Evolutionary conservation across 2,797 vertebrate genomes (phyloP), one percentile per base, ranked within the genome.

Genomic region (Mallotus villosus): DNA sequence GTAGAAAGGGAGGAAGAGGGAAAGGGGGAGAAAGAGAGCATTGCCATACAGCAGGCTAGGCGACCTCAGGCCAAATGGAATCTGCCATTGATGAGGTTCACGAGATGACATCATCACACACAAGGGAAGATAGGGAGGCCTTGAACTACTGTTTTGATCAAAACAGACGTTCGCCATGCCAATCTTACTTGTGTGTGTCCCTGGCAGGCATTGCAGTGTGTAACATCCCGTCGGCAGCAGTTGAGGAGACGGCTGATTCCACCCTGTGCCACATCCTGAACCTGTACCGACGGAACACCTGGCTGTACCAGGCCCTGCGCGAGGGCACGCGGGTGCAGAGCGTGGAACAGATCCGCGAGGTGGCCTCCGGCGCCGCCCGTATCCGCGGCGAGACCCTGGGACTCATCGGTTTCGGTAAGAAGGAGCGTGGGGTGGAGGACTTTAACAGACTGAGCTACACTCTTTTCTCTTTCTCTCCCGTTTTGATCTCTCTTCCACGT

Each of bases 211-310:
- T 98, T 2, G 97, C 97, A 0, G 96, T 98, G 79, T 98, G 97
- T 85, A 99, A 98, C 92, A 98, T 98, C 81, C 97, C 97, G 0
- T 96, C 97, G 0, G 97, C 97, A 0, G 96, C 96, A 0, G 96
- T 99, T 88, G 97, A 98, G 81, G 97, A 99, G 90, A 98, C 95
- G 0, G 97, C 97, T 0, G 97, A 99, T 82, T 98, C 97, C 49
- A 97, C 97, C 17, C 64, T 98, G 63, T 99, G 97, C 86, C 97
- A 98, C 80, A 91, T 98, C 71, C 93, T 99, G 53, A 99, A 97
- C 90, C 92, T 99, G 0, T 99, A 99, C 91, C 91, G 97, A 24
- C 88, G 96, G 17, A 98, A 97, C 94, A 97, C 97, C 0, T 99
- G 97, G 97, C 94, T 99, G 12, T 97, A 97, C 92, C 97, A 99